phyloP scores from a whole-genome alignment of 2,797 vertebrate species.

The Galaxias olidus region DNA sequence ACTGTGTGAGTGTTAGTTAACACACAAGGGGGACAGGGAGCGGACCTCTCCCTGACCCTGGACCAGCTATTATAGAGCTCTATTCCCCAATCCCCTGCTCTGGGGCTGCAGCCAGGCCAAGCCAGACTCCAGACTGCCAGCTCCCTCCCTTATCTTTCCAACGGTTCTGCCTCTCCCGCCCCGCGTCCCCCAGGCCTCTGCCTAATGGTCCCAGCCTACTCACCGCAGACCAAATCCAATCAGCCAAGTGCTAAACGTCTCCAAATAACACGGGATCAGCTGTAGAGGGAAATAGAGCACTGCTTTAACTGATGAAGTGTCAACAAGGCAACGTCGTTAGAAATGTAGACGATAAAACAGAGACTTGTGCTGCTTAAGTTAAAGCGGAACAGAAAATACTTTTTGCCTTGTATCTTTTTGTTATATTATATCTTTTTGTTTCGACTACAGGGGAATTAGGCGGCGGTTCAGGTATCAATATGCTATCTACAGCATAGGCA shows the following conservation, averaged over 20 bases:
- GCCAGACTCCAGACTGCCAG: constrained; percentile 41
- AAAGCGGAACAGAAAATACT: not conserved
- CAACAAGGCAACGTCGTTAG: constrained; percentile 13
- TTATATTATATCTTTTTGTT: too few relatives aligned
- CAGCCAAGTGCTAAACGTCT: constrained; percentile 58
- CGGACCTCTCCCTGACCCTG: constrained; percentile 71
- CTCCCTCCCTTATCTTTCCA: constrained; percentile 62
- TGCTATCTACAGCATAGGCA: constrained; percentile 18
- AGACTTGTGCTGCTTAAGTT: not conserved
- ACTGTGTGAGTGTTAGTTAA: constrained; percentile 74
- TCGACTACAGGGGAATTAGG: too few relatives aligned
- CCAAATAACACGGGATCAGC: constrained; percentile 56
- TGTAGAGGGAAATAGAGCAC: constrained; percentile 35
- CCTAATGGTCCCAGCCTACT: constrained; percentile 71
- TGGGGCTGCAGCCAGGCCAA: constrained; percentile 63
- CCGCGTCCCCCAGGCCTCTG: constrained; percentile 53
- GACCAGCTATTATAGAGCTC: constrained; percentile 74
- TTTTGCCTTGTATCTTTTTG: too few relatives aligned
- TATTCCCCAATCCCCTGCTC: constrained; percentile 76
- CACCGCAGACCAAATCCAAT: constrained; percentile 63
- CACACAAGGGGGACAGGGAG: constrained; percentile 61
- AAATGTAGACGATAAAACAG: constrained; percentile 4
- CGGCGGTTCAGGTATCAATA: not conserved
- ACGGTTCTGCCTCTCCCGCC: constrained; percentile 70
- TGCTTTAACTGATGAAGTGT: constrained; percentile 41